A percentile compares a stretch with the other conserved stretches of the same genome.
phyloP scores from a whole-genome alignment of 37 sponge, comb jelly and placozoan genomes.

The Tethya wilhelma region DNA sequence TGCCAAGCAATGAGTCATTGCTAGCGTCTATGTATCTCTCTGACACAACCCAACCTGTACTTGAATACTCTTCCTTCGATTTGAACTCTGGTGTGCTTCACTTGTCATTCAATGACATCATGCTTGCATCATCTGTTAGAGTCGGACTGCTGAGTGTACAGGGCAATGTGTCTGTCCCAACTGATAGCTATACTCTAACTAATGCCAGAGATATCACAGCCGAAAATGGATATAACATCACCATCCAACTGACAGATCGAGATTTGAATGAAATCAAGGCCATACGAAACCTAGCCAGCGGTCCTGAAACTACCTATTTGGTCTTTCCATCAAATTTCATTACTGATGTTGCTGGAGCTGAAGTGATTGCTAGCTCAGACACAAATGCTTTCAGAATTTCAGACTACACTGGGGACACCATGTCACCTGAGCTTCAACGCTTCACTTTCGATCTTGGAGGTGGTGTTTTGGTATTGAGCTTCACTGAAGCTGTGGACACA shows the following conservation, averaged over 20 bases:
- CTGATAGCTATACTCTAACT: conserved; percentile 48
- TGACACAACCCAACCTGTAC: conserved; percentile 66
- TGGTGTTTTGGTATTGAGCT: conserved; percentile 61
- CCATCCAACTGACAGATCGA: conserved; percentile 43
- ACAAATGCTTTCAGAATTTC: conserved; percentile 43
- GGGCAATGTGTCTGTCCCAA: not conserved
- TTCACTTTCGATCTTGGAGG: conserved; percentile 78
- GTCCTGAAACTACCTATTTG: conserved; percentile 52
- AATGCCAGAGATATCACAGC: conserved; percentile 37
- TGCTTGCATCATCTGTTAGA: conserved; percentile 53
- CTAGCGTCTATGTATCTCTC: conserved; percentile 40
- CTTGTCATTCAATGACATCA: conserved; percentile 85
- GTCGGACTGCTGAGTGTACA: conserved; percentile 48
- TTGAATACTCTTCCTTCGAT: conserved; percentile 73
- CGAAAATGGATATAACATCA: conserved; percentile 83
- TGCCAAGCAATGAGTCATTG: conserved; percentile 19
- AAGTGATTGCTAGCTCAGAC: conserved; percentile 69
- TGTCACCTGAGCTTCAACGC: conserved; percentile 52
- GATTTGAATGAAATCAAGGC: conserved; percentile 87
- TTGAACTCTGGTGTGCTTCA: conserved; percentile 60
- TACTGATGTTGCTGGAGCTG: conserved; percentile 77
- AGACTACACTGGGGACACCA: conserved; percentile 51
- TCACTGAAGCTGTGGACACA: conserved; percentile 82
- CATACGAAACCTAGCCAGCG: conserved; percentile 49
- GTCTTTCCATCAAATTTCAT: conserved; percentile 73